Evolutionary conservation across 2,797 vertebrate species (phyloP).

Genomic region (Cephalopachus bancanus): DNA sequence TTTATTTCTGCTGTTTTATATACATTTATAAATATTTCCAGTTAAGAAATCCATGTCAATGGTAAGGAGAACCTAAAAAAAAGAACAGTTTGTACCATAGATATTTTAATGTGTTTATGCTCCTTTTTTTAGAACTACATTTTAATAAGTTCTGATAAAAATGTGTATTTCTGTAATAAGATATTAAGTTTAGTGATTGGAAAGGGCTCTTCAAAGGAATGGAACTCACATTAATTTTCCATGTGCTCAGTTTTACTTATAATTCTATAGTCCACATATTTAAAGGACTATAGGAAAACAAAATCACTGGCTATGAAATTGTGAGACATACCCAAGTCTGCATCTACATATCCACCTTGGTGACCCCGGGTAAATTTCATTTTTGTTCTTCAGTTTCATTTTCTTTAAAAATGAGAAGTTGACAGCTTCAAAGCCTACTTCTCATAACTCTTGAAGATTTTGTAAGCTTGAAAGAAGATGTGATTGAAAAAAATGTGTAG

Average conservation of each 20-base stretch:
- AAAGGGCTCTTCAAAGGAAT: background rate
- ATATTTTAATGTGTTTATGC: conserved; percentile 15
- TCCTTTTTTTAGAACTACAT: background rate
- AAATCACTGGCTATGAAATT: background rate
- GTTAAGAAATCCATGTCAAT: conserved; percentile 54
- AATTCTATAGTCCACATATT: conserved; percentile 15
- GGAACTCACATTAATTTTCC: conserved; percentile 1
- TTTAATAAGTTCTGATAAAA: conserved; percentile 49
- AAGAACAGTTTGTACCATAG: background rate
- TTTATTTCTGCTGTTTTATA: conserved; percentile 35
- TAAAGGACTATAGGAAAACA: conserved; percentile 31
- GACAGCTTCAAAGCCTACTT: background rate
- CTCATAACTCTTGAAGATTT: background rate
- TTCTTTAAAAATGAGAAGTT: conserved; percentile 60
- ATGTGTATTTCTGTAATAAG: background rate
- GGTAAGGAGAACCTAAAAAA: background rate
- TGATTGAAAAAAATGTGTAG: background rate
- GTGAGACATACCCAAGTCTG: background rate
- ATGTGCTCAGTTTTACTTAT: conserved; percentile 32
- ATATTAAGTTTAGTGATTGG: conserved; percentile 31
- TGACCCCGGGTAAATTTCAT: conserved; percentile 33
- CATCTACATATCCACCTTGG: background rate
- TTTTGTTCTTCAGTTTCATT: conserved; percentile 63
- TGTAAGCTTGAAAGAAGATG: background rate
- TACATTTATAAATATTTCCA: conserved; percentile 39